Evolutionary conservation across 2,888 invertebrate genomes (phyloP).

Genomic region (Scaptomyza polygonia): DNA sequence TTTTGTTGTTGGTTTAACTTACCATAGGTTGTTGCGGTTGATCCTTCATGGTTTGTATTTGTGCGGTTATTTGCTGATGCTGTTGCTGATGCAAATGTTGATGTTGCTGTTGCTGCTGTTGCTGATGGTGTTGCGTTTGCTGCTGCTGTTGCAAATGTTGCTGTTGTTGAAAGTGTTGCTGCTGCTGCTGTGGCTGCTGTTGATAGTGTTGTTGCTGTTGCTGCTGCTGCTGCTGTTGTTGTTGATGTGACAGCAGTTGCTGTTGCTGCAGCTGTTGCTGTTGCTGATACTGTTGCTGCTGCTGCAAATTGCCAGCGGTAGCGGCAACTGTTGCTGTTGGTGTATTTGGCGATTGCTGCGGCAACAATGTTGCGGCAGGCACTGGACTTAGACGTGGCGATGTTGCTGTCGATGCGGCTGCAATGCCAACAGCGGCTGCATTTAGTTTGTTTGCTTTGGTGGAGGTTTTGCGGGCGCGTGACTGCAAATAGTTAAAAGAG

Average conservation of each 20-base stretch:
- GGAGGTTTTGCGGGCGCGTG: constrained; percentile 82
- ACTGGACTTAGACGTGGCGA: constrained; percentile 82
- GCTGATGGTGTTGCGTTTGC: constrained; percentile 82
- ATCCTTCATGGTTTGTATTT: constrained; percentile 85
- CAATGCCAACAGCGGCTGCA: constrained; percentile 71
- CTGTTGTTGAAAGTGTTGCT: constrained; percentile 68
- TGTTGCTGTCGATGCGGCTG: constrained; percentile 77
- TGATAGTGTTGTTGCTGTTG: constrained; percentile 62
- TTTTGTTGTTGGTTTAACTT: constrained; percentile 51
- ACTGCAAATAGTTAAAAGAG: constrained; percentile 60
- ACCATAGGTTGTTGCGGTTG: constrained; percentile 85
- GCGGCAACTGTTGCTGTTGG: constrained; percentile 68
- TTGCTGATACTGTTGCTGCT: constrained; percentile 50
- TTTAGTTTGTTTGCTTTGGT: constrained; percentile 83
- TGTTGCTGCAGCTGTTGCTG: constrained; percentile 62
- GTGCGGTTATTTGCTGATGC: constrained; percentile 84
- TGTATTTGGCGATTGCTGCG: constrained; percentile 83
- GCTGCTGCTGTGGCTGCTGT: constrained; percentile 66
- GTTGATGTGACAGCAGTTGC: constrained; percentile 51
- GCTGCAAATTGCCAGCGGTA: constrained; percentile 50
- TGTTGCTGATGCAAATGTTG: constrained; percentile 81
- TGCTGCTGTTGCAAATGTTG: constrained; percentile 76
- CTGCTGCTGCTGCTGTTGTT: constrained; percentile 62
- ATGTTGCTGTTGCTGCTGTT: constrained; percentile 72
- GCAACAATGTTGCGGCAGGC: constrained; percentile 79